Base-by-base conservation (phyloP, 2,113 vertebrate genomes). In the Piliocolobus tephrosceles region DNA sequence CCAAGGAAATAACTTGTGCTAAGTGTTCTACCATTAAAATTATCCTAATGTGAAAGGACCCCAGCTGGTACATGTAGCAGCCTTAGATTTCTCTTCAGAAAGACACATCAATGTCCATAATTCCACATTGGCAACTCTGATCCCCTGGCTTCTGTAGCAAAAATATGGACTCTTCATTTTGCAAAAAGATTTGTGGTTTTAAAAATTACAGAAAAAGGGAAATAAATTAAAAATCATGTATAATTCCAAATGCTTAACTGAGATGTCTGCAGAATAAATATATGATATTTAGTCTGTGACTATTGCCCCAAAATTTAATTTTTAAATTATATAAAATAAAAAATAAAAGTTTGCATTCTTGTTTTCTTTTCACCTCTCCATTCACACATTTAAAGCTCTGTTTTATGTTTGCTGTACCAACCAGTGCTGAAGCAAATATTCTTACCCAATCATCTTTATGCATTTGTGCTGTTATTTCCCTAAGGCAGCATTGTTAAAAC, bases 401-500 rank as follows among this genome's bases (percentile, higher is more conserved):
- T 25, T 70, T 38, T 58, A 57, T 57, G 32, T 78, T 75, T 8
- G 8, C 35, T 96, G 78, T 61, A 55, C 22, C 43, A 81, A 45
- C 27, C 25, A 70, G 40, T n/a, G 38, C 32, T 52, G 32, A 30
- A 43, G 32, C n/a, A 25, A 89, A 70, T 75, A 73, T 70, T 82
- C 47, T 88, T 68, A 58, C 80, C 14, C 43, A 61, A 20, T 45
- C 27, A 32, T 85, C 52, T 86, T 85, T 45, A 32, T 55, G 4
- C 45, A 79, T 58, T 40, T 40, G 4, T 83, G 20, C 17, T 38
- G 32, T 84, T 88, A 75, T 58, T 90, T 79, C n/a, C 45, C 2
- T 45, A 64, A 93, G 45, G 50, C 14, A 73, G 52, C 43, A 32
- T 66, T 79, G 58, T 85, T 90, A 86, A 96, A 96, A 90, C 66